These are phyloP conservation scores for Didymodactylos carnosus DNA, from an alignment of 2,888 invertebrate genomes.

Conservation along the genomic window DNA sequence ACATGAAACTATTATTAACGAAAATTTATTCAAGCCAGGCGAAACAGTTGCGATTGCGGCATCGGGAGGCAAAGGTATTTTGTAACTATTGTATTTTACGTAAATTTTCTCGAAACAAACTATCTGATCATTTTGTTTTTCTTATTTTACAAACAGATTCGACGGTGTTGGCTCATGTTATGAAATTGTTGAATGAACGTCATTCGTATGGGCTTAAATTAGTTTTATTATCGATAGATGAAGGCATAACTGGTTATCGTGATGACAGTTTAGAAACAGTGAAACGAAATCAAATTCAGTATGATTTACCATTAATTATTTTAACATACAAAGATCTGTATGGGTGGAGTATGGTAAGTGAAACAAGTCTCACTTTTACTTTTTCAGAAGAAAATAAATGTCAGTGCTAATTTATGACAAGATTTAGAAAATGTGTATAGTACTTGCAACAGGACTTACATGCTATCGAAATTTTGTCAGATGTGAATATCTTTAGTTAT, in stretches of 20 bases:
- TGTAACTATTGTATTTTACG: too few species aligned
- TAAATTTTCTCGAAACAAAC: too few species aligned
- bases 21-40: slow-evolving; percentile 57
- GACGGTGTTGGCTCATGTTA: slow-evolving; percentile 77
- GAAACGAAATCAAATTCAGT: slow-evolving; percentile 75
- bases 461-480: too few species aligned
- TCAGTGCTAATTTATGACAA: too few species aligned
- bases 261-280: slow-evolving; percentile 93
- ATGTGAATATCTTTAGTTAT: too few species aligned
- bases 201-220: slow-evolving; percentile 73
- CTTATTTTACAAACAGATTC: too few species aligned
- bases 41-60: slow-evolving; percentile 78
- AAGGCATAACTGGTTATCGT: slow-evolving; percentile 74
- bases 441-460: too few species aligned
- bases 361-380: background rate
- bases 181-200: slow-evolving; percentile 70
- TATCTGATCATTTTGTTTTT: slow-evolving; percentile 21
- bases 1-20: slow-evolving; percentile 65
- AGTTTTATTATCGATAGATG: slow-evolving; percentile 80
- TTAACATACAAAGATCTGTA: slow-evolving; percentile 50
- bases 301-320: slow-evolving; percentile 63
- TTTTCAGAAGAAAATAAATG: background rate
- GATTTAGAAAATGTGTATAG: too few species aligned
- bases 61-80: slow-evolving; percentile 36
- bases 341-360: slow-evolving; percentile 59